Percentiles rank a stretch among this genome's conserved stretches.
phyloP scores from a whole-genome alignment of 37 sponge, comb jelly and placozoan genomes.

The Agelas oroides region DNA sequence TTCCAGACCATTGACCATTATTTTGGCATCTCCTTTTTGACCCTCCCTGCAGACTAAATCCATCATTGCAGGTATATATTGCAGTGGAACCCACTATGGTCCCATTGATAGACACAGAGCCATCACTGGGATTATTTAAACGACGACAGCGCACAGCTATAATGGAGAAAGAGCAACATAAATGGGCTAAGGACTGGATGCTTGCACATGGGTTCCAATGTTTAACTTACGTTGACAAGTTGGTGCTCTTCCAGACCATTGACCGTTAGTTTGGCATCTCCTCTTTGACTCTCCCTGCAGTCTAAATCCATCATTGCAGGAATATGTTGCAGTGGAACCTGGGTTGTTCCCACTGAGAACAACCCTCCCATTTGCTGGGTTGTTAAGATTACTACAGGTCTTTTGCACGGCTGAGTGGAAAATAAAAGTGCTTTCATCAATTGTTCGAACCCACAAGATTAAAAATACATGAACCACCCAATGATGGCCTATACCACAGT shows the following conservation, averaged over 20 bases:
- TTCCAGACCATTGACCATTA: constrained; percentile 47
- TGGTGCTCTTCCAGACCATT: constrained; percentile 50
- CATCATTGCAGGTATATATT: constrained; percentile 55
- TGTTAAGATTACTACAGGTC: constrained; percentile 31
- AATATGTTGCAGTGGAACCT: constrained; percentile 35
- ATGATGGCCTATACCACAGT: too few species aligned
- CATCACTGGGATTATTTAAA: too few species aligned
- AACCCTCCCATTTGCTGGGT: constrained; percentile 35
- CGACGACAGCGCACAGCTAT: too few species aligned
- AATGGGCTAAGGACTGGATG: too few species aligned
- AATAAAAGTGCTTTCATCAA: too few species aligned
- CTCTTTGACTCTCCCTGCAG: constrained; percentile 23
- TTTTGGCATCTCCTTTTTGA: constrained; percentile 1
- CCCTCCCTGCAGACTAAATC: constrained; percentile 47
- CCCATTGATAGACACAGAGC: neutral
- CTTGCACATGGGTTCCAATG: neutral
- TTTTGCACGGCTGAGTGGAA: too few species aligned
- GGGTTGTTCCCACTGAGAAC: neutral
- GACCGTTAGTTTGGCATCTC: constrained; percentile 22
- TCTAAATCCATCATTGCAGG: constrained; percentile 48
- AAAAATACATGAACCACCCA: too few species aligned
- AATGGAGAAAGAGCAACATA: too few species aligned
- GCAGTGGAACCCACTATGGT: constrained; percentile 33
- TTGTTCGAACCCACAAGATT: too few species aligned
- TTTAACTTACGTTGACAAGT: constrained; percentile 39